phyloP scores from a whole-genome alignment of 2,113 vertebrate species.

The Balaeniceps rex region DNA sequence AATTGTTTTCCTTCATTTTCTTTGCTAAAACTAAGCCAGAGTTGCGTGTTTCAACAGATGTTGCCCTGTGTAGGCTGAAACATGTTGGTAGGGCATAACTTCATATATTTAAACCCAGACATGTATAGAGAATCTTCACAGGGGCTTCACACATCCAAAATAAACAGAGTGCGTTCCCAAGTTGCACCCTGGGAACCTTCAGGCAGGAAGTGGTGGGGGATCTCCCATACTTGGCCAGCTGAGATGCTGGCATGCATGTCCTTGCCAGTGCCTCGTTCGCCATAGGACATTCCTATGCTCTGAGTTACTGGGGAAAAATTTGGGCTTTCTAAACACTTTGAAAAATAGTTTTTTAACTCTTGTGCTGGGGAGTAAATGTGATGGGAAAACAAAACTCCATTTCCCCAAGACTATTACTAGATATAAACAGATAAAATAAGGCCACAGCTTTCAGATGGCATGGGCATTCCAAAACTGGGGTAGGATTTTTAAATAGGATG shows the following conservation, averaged over 20 bases:
- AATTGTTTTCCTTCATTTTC: constrained; percentile 40
- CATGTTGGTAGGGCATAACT: constrained; percentile 15
- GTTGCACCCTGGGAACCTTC: constrained; percentile 29
- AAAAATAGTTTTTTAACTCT: constrained; percentile 9
- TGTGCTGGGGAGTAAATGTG: constrained; percentile 5
- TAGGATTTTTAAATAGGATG: constrained; percentile 19
- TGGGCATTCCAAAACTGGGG: background rate
- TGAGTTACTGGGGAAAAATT: constrained; percentile 42
- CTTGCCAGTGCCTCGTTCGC: constrained; percentile 31
- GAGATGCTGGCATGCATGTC: constrained; percentile 35
- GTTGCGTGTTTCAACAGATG: constrained; percentile 46
- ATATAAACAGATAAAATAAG: background rate
- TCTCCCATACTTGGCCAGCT: constrained; percentile 47
- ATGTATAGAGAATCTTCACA: background rate
- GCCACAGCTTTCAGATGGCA: background rate
- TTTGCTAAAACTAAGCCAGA: constrained; percentile 9
- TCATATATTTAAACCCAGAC: constrained; percentile 3
- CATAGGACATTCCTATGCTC: constrained; percentile 50
- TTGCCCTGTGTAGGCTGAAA: constrained; percentile 43
- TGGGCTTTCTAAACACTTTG: background rate
- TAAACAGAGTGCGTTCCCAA: constrained; percentile 28
- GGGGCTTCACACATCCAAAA: constrained; percentile 39
- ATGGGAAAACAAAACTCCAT: constrained; percentile 20
- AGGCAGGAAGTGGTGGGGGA: constrained; percentile 39
- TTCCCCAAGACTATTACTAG: background rate